Conservation (phyloP, 2,888 invertebrate species). For the Ceriagrion tenellum region DNA sequence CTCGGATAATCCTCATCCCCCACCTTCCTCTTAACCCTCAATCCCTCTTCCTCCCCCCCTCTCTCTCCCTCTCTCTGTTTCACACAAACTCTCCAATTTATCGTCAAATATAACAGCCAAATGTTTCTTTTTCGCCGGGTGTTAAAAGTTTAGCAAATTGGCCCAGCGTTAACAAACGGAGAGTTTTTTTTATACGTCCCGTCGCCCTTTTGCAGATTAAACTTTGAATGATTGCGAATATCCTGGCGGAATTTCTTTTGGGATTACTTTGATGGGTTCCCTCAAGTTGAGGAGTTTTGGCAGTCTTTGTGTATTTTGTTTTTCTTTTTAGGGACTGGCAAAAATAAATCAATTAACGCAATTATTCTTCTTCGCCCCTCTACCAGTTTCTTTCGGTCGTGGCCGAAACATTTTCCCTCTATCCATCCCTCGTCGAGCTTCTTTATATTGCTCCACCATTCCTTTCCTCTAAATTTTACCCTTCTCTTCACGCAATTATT, state of each 20-base stretch:
- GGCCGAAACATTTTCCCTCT: not conserved
- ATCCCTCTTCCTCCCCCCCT: not conserved
- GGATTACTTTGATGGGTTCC: not conserved
- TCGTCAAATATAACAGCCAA: constrained; percentile 4
- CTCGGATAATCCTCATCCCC: constrained; percentile 3
- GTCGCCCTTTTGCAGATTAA: not conserved
- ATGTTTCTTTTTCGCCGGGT: not conserved
- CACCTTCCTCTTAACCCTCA: no score
- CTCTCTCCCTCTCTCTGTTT: constrained; percentile 8
- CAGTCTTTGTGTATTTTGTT: not conserved
- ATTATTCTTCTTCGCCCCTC: not conserved
- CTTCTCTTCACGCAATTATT: no score
- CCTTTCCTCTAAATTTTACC: not conserved
- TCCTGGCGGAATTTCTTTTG: not conserved
- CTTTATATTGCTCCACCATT: not conserved
- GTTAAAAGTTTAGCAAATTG: constrained; percentile 31
- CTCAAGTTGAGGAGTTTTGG: not conserved
- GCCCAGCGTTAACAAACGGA: not conserved
- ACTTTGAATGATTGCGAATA: not conserved
- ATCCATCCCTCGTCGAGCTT: not conserved
- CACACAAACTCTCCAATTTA: constrained; percentile 27
- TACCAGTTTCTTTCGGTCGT: not conserved
- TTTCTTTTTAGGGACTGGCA: not conserved
- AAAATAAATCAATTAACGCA: constrained; percentile 7
- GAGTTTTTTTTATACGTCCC: not conserved